These are phyloP conservation scores for Macrosteles quadrilineatus DNA, from an alignment of 1,140 invertebrate genomes.

Conservation along the genomic window DNA sequence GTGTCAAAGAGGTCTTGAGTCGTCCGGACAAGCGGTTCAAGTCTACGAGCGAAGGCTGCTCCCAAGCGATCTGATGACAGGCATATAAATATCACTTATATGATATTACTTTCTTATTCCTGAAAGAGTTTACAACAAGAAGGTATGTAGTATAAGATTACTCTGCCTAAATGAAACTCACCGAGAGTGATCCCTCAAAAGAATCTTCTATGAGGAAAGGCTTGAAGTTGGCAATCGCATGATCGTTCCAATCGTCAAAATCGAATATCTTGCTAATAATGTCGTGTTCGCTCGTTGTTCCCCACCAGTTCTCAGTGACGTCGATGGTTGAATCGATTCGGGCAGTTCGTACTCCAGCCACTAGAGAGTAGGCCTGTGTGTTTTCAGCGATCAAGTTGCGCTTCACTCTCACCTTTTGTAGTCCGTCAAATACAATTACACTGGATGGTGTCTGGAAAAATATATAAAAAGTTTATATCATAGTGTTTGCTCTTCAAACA, in stretches of 20 bases:
- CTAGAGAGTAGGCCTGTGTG: slow-evolving; percentile 83
- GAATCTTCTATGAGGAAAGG: slow-evolving; percentile 81
- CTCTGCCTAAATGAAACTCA: slow-evolving; percentile 37
- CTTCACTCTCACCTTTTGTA: slow-evolving; percentile 90
- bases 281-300: slow-evolving; percentile 64
- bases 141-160: too few relatives aligned
- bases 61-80: slow-evolving; percentile 58
- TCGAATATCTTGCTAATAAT: slow-evolving; percentile 94
- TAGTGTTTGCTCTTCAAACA: too few relatives aligned
- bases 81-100: too few relatives aligned
- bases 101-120: too few relatives aligned
- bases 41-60: slow-evolving; percentile 55
- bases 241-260: slow-evolving; percentile 99
- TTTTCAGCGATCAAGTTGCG: slow-evolving; percentile 92
- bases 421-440: slow-evolving; percentile 88
- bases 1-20: slow-evolving; percentile 68
- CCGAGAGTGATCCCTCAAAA: slow-evolving; percentile 74
- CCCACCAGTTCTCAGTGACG: slow-evolving; percentile 97
- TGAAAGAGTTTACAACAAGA: too few relatives aligned
- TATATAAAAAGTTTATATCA: too few relatives aligned
- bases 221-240: slow-evolving; percentile 85
- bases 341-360: slow-evolving; percentile 89
- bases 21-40: slow-evolving; percentile 81
- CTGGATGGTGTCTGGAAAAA: slow-evolving; percentile 67
- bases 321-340: slow-evolving; percentile 86